Base-by-base conservation (phyloP, 2,113 vertebrate genomes). In the Gallinago jamesoni region DNA sequence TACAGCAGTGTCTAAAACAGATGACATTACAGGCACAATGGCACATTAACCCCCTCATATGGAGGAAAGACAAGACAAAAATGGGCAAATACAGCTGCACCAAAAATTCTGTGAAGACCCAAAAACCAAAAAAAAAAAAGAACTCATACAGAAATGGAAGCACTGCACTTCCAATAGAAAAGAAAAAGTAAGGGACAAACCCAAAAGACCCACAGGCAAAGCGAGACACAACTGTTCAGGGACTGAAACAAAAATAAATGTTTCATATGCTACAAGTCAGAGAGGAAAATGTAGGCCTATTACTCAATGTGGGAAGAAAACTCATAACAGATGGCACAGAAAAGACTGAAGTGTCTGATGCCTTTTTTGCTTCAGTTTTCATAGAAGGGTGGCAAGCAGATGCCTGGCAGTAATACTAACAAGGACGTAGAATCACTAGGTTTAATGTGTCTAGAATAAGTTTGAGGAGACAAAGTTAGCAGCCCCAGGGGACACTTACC, bases 311-410 rank as follows among this genome's bases (percentile, higher is more conserved):
- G 63, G 64, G 50, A 96, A 86, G 75, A 92, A 95, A 97, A 90
- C 76, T 94, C 37, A 0, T 62, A 96, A 83, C 88, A 93, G 88
- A 92, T 96, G 92, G 91, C 64, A 84, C 31, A 70, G 59, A 89
- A 94, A 88, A 92, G 89, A 59, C 86, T 77, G 45, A 90, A 94
- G 59, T 63, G 74, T 87, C 84, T 94, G 69, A 80, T 94, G 89
- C 69, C 84, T 95, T 95, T 96, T 95, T 97, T 95, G 66, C 45
- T 96, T 93, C 62, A 64, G 77, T 94, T 95, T 94, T 95, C 70
- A 82, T 76, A 60, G 66, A 87, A 73, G 77, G 62, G 53, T 89
- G 94, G 86, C 84, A 89, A 75, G 66, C 39, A 96, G 84, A 95
- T 89, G 91, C 84, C 69, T 91, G 70, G 77, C 56, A 96, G 72